These are phyloP conservation scores for Drosophila putrida DNA, from an alignment of 2,888 invertebrate genomes.

Conservation along the genomic window DNA sequence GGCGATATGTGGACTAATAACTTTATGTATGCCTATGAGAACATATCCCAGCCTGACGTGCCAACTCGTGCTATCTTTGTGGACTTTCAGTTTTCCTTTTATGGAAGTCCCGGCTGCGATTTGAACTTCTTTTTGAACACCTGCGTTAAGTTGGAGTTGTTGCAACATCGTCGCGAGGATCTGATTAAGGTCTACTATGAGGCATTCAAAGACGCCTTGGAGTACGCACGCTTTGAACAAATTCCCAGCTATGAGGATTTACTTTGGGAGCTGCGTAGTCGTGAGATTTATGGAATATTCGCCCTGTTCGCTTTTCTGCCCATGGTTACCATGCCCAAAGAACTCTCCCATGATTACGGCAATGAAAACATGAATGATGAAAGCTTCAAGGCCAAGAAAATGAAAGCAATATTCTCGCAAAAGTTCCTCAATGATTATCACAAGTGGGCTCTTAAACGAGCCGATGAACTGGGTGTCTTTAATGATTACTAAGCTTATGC, in stretches of 20 bases:
- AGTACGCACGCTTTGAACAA: conserved; percentile 66
- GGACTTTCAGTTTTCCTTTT: conserved; percentile 75
- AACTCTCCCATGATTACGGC: conserved; percentile 66
- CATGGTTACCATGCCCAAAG: conserved; percentile 75
- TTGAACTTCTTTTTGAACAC: conserved; percentile 82
- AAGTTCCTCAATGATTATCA: conserved; percentile 70
- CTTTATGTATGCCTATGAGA: conserved; percentile 85
- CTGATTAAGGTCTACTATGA: conserved; percentile 74
- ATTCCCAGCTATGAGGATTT: conserved; percentile 79
- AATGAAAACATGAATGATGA: conserved; percentile 73
- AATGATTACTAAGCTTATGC: conserved; percentile 59
- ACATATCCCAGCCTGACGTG: conserved; percentile 45
- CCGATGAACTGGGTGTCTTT: conserved; percentile 77
- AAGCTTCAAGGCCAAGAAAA: conserved; percentile 54
- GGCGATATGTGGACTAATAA: conserved; percentile 87
- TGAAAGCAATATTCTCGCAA: conserved; percentile 66
- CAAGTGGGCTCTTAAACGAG: conserved; percentile 72
- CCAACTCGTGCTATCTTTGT: conserved; percentile 83
- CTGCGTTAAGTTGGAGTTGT: conserved; percentile 66
- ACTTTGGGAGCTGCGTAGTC: conserved; percentile 71
- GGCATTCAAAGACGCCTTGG: conserved; percentile 61
- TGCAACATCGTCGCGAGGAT: conserved; percentile 65
- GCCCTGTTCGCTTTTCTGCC: conserved; percentile 78
- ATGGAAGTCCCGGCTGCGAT: conserved; percentile 80
- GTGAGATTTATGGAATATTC: conserved; percentile 80